A percentile compares a stretch with the other conserved stretches of the same genome.
Conservation (phyloP, 1,140 invertebrate genomes). For the Pogonus chalceus region DNA sequence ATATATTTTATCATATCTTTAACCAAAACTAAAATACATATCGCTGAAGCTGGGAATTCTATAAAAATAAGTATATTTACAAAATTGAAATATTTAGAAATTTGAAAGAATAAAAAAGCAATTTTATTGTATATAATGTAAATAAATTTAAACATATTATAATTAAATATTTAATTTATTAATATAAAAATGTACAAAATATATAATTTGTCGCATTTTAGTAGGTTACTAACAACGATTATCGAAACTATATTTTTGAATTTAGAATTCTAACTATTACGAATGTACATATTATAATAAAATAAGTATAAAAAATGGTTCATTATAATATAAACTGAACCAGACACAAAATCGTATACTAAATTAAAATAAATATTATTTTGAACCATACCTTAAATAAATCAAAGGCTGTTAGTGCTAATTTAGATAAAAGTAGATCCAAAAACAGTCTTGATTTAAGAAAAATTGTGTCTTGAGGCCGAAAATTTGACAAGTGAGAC, state of each 20-base stretch:
- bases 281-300: not conserved
- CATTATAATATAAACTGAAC: not conserved
- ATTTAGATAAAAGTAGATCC: too few species aligned
- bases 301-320: not conserved
- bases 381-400: not conserved
- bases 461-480: not conserved
- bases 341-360: not conserved
- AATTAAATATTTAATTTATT: not conserved
- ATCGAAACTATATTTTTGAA: not conserved
- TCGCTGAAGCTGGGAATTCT: constrained; percentile 26
- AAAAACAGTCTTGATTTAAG: too few species aligned
- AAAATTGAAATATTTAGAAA: not conserved
- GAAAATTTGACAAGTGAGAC: constrained; percentile 9
- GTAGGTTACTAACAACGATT: constrained; percentile 3
- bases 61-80: not conserved
- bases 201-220: not conserved
- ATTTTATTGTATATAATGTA: constrained; percentile 15
- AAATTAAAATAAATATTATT: not conserved
- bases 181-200: not conserved
- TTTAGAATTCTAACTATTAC: not conserved
- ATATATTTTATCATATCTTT: constrained; percentile 22
- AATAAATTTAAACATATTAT: constrained; percentile 11
- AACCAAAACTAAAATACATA: constrained; percentile 22
- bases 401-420: constrained; percentile 7
- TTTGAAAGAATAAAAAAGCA: constrained; percentile 7